These are phyloP conservation scores for Meandrina meandrites DNA, from an alignment of 92 coral and sea anemone species.

Conservation along the genomic window DNA sequence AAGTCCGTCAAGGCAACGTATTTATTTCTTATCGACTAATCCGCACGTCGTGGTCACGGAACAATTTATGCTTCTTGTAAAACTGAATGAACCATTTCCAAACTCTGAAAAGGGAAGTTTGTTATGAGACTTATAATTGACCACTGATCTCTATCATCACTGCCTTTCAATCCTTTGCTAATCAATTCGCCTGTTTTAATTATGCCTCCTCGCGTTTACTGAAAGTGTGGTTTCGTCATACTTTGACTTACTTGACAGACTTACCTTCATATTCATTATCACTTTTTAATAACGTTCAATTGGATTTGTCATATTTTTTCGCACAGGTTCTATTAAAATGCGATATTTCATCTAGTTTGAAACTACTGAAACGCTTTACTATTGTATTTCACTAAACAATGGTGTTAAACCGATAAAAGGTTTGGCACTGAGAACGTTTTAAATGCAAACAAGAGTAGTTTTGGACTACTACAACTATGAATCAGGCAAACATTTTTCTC, in stretches of 20 bases:
- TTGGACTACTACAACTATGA: too few species aligned
- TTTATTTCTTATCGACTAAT: neutral
- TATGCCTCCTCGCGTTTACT: neutral
- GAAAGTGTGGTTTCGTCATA: neutral
- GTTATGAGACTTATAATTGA: neutral
- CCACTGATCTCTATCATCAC: neutral
- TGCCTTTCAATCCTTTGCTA: neutral
- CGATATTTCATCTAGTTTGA: neutral
- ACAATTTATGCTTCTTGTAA: neutral
- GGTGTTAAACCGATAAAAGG: too few species aligned
- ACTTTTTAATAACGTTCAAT: conserved; percentile 6
- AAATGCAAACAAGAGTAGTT: too few species aligned
- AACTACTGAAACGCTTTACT: neutral
- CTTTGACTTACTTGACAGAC: conserved; percentile 1
- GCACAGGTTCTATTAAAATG: neutral
- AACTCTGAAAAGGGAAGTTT: neutral
- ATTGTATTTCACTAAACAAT: neutral
- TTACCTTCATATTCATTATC: conserved; percentile 13
- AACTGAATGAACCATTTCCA: neutral
- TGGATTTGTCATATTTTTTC: neutral
- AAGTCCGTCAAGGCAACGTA: neutral
- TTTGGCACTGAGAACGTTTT: too few species aligned
- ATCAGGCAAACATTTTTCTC: too few species aligned
- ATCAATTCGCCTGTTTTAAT: neutral
- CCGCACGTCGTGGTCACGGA: neutral